A percentile compares a stretch with the other conserved stretches of the same genome.
Conservation (phyloP, 2,888 invertebrate genomes). For the Pyralis farinalis region DNA sequence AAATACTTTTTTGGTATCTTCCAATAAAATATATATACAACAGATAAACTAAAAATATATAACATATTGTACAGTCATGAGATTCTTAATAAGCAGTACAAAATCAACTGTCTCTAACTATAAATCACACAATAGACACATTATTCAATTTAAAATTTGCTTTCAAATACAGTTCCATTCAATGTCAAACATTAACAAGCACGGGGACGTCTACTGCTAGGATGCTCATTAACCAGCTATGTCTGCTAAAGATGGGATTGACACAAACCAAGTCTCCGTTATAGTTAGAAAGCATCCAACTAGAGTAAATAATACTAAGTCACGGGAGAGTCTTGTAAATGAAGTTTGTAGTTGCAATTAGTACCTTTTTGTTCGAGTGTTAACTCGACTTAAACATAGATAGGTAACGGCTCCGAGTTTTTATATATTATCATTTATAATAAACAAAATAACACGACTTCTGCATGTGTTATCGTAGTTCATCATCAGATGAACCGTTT, state of each 20-base stretch:
- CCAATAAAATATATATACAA: no score
- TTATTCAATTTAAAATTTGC: background rate
- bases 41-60: no score
- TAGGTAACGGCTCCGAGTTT: no score
- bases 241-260: constrained; percentile 31
- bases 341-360: background rate
- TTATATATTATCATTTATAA: no score
- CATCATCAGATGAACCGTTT: no score
- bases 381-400: no score
- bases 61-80: no score
- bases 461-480: no score
- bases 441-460: no score
- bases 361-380: no score
- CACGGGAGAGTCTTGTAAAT: constrained; percentile 13
- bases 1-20: no score
- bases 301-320: constrained; percentile 36
- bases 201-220: constrained; percentile 14
- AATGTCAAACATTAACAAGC: constrained; percentile 23
- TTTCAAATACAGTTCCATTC: background rate
- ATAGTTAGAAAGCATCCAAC: constrained; percentile 32
- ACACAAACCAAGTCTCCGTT: constrained; percentile 32
- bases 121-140: background rate
- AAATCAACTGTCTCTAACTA: background rate
- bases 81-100: no score
- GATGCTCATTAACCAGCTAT: constrained; percentile 25